Conservation (phyloP, 2,888 invertebrate genomes). For the Apodemia zela region DNA sequence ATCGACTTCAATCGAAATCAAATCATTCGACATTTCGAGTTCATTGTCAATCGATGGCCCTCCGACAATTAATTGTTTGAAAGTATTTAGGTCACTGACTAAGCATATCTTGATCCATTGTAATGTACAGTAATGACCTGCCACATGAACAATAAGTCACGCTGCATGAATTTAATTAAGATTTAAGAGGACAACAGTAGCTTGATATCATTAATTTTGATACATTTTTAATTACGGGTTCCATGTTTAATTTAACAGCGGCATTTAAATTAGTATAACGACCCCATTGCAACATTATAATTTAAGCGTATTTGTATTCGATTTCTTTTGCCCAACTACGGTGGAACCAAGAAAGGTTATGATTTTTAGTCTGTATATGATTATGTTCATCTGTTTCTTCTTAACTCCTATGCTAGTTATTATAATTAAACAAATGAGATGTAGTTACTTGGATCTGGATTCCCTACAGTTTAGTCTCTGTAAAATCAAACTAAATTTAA, state of each 20-base stretch:
- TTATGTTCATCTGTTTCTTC: neutral
- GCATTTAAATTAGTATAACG: constrained; percentile 5
- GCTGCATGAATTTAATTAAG: constrained; percentile 15
- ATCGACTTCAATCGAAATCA: constrained; percentile 22
- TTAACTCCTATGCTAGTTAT: neutral
- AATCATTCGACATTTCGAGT: constrained; percentile 58
- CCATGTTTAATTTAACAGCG: constrained; percentile 1
- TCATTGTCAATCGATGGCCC: constrained; percentile 66
- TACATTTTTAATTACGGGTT: constrained; percentile 11
- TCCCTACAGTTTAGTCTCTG: no score
- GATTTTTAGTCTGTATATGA: no score
- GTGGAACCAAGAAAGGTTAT: neutral
- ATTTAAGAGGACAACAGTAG: constrained; percentile 15
- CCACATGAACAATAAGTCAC: constrained; percentile 14
- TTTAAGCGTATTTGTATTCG: neutral
- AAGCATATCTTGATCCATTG: constrained; percentile 38
- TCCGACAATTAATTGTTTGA: constrained; percentile 36
- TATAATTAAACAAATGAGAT: no score
- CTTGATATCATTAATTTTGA: constrained; percentile 12
- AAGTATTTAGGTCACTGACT: constrained; percentile 53
- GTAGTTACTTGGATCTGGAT: no score
- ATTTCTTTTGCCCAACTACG: no score
- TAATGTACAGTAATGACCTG: constrained; percentile 14
- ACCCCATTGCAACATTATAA: neutral
- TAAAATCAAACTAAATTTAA: no score